Base-by-base conservation (phyloP, 2,797 vertebrate species). In the Coregonus ussuriensis region DNA sequence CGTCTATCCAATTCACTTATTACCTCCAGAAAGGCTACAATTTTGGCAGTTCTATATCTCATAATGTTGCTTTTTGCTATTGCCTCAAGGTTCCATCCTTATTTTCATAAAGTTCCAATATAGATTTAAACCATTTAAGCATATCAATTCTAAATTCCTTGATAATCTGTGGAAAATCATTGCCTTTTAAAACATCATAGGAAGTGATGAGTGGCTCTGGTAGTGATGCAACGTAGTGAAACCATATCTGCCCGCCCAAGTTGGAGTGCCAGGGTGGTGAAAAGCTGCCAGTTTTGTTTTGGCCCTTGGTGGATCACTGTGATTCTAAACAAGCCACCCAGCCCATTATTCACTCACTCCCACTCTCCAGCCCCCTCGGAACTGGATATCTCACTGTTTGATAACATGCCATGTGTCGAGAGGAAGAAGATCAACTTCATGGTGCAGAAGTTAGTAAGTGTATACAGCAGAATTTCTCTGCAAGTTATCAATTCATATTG, bases 311-410 rank as follows among this genome's bases (percentile, higher is more conserved):
- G 62, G 71, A 73, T 77, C 71, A 37, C 56, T 72, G 71, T 81
- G 79, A 84, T 86, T 83, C 84, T 86, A 66, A 82, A 74, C 41
- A 86, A 87, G 87, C 80, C 86, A 79, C 76, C 72, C 14, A 72
- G 87, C 83, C 75, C 77, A 89, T 89, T 84, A 86, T 83, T 79
- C 54, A 59, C 16, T 83, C 83, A 75, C 68, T 80, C 72, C 77
- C 74, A 77, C 76, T 78, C 59, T 21, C 76, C 53, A 70, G 78
- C 56, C 62, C 66, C 79, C 78, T 82, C 78, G 86, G 83, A 85
- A 59, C 25, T 74, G 56, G 18, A 56, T 21, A 7, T 18, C 59
- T 74, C 72, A 63, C 9, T 74, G 56, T 65, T 59, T 74, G 35
- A 31, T 74, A 47, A 47, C 54, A 47, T 63, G n/a, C 41, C 72